Conservation (phyloP, 2,113 vertebrate species). For the Recurvirostra avosetta region DNA sequence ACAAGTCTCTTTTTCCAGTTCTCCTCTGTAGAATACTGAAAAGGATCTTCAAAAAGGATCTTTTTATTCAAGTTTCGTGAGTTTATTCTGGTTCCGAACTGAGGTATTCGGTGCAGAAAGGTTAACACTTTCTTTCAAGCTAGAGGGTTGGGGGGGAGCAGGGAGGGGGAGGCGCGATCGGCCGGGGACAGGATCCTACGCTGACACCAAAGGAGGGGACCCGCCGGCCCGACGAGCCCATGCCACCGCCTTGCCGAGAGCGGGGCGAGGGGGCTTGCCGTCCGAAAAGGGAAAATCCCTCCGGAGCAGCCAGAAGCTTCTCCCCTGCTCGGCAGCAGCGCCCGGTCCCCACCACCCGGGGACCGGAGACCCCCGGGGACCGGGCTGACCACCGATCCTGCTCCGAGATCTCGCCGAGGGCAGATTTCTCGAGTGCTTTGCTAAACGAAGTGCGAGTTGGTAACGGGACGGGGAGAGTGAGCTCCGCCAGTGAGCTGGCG, state of each 20-base stretch:
- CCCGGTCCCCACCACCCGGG: neutral
- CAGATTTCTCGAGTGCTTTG: neutral
- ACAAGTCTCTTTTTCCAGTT: slow-evolving; percentile 53
- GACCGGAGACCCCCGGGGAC: too few species aligned
- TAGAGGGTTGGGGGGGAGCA: neutral
- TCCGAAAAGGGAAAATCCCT: neutral
- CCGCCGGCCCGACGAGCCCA: neutral
- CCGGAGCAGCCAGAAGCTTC: neutral
- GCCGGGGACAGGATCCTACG: neutral
- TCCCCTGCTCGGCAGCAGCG: neutral
- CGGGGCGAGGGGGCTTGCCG: neutral
- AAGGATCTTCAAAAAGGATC: slow-evolving; percentile 2
- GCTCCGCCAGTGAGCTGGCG: neutral
- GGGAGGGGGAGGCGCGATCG: neutral
- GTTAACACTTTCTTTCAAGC: slow-evolving; percentile 29
- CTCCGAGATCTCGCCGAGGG: neutral
- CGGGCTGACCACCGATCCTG: neutral
- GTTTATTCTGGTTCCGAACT: slow-evolving; percentile 59
- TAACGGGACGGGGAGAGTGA: neutral
- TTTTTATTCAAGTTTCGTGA: slow-evolving; percentile 73
- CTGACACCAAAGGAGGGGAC: neutral
- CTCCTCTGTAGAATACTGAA: slow-evolving; percentile 2
- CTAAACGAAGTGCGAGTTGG: neutral
- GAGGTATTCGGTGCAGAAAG: slow-evolving; percentile 74
- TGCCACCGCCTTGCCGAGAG: neutral